Evolutionary conservation across 2,888 invertebrate species (phyloP).

Genomic region (Stenodema calcarata): DNA sequence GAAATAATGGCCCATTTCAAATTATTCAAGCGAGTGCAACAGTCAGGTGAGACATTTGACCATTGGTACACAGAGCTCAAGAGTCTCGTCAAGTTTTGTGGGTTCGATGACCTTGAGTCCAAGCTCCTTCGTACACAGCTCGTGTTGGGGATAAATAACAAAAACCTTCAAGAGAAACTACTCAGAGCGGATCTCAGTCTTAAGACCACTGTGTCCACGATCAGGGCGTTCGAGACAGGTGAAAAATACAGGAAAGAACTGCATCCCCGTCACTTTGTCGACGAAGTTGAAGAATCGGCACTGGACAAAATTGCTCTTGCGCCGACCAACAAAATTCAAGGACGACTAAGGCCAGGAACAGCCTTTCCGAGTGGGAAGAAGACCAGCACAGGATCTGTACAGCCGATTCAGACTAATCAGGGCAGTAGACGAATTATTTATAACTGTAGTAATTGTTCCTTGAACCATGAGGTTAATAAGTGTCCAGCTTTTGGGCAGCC

Average conservation of each 20-base stretch:
- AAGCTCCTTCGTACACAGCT: slow-evolving; percentile 4
- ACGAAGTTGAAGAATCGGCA: neutral
- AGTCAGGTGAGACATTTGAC: neutral
- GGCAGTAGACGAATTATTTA: neutral
- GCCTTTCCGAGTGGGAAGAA: too few species aligned
- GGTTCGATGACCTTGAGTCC: neutral
- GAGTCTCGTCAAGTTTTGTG: neutral
- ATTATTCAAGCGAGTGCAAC: neutral
- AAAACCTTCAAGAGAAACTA: neutral
- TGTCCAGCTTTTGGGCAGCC: neutral
- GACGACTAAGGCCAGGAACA: neutral
- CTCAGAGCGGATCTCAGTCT: neutral
- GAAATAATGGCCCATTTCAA: neutral
- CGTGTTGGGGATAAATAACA: neutral
- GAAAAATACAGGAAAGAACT: neutral
- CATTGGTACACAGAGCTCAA: neutral
- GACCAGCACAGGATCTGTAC: too few species aligned
- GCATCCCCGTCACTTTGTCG: neutral
- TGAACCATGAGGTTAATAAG: neutral
- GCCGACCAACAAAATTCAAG: neutral
- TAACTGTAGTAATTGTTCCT: neutral
- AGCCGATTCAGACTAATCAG: neutral
- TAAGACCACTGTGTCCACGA: neutral
- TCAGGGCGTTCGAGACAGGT: neutral
- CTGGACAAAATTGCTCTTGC: neutral